Evolutionary conservation across 2,113 vertebrate species (phyloP).

Genomic region (Archilochus colubris): DNA sequence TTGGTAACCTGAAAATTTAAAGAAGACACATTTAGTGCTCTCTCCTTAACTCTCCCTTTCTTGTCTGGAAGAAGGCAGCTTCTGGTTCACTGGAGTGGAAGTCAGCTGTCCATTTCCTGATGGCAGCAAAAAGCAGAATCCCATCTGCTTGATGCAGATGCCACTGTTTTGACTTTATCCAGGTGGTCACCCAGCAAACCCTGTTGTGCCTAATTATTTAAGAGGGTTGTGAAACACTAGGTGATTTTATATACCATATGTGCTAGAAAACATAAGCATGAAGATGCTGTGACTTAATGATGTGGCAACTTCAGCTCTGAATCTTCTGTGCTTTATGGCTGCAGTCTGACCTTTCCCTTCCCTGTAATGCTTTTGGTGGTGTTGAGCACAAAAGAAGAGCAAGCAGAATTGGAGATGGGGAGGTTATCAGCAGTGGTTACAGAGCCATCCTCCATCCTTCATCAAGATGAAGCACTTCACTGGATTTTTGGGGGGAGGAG

Average conservation of each 20-base stretch:
- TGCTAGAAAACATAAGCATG: constrained; percentile 62
- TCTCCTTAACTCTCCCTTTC: not conserved
- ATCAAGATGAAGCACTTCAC: constrained; percentile 54
- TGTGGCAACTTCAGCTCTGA: constrained; percentile 27
- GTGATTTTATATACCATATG: constrained; percentile 74
- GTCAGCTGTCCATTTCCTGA: constrained; percentile 54
- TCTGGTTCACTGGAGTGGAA: constrained; percentile 49
- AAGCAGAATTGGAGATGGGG: constrained; percentile 12
- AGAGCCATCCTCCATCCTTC: constrained; percentile 15
- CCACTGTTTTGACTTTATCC: constrained; percentile 70
- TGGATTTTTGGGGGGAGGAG: not conserved
- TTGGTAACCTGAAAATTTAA: not conserved
- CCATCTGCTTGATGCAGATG: constrained; percentile 70
- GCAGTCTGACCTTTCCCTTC: constrained; percentile 47
- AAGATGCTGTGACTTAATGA: constrained; percentile 56
- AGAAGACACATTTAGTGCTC: not conserved
- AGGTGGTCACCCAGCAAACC: constrained; percentile 71
- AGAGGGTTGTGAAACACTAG: constrained; percentile 71
- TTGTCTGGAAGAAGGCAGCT: constrained; percentile 1
- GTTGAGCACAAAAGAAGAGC: constrained; percentile 41
- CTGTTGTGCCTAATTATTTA: constrained; percentile 75
- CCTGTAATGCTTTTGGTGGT: constrained; percentile 1
- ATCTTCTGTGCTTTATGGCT: not conserved
- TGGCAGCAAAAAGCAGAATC: constrained; percentile 38
- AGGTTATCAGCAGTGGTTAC: constrained; percentile 30